phyloP scores from a whole-genome alignment of 2,797 vertebrate genomes.

The Alauda arvensis region DNA sequence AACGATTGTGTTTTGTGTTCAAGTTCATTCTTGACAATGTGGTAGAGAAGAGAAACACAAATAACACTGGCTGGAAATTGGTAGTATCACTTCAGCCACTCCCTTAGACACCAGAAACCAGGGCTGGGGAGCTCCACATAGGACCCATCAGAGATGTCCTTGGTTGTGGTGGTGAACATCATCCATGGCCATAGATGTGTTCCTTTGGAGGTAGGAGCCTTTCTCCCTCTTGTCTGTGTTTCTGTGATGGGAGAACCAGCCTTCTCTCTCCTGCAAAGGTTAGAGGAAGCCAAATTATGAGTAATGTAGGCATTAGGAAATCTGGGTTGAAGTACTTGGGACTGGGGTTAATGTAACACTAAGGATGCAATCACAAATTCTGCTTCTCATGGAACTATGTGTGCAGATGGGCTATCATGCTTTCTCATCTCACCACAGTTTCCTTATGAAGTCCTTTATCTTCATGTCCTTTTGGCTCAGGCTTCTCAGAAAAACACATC shows the following conservation, averaged over 20 bases:
- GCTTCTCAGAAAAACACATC: neutral
- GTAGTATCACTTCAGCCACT: neutral
- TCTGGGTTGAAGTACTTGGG: neutral
- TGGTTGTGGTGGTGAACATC: accelerated
- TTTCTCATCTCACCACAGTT: neutral
- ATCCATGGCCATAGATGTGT: no score
- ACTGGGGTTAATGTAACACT: neutral
- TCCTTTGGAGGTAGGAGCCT: neutral
- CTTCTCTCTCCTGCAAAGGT: neutral
- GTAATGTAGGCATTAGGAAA: neutral
- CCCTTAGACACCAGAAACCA: neutral
- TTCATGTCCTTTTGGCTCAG: neutral
- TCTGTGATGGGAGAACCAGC: neutral
- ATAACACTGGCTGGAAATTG: neutral
- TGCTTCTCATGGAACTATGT: accelerated
- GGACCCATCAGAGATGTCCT: neutral
- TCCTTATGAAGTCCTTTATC: neutral
- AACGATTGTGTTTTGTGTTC: neutral
- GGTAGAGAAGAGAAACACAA: neutral
- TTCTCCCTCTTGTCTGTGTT: neutral
- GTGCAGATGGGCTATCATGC: neutral
- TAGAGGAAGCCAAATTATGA: neutral
- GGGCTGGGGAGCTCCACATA: neutral
- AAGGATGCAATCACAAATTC: neutral
- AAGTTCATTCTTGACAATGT: neutral